Evolutionary conservation across 2,797 vertebrate genomes (phyloP), one percentile per base, ranked within the genome.

Genomic region (Sus cebifrons): DNA sequence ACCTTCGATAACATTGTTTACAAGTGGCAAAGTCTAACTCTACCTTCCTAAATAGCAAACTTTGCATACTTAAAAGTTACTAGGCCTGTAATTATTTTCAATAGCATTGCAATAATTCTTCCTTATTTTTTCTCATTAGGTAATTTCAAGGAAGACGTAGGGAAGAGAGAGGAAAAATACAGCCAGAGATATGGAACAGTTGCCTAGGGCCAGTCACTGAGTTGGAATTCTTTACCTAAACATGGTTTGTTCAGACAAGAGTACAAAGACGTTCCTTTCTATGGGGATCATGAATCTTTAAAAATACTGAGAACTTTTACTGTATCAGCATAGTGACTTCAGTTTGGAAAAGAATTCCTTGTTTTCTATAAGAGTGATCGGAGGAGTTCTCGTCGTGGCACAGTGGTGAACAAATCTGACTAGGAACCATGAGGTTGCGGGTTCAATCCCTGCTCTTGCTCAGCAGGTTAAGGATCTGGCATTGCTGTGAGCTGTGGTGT

Each of bases 181-280:
- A 17, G 18, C 13, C 29, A 81, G 56, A 77, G 13, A 25, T 79
- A 77, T 20, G 40, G 84, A 3, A 7, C 29, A n/a, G 15, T 25
- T 58, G 84, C 64, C 52, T 15, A 73, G 65, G 21, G 21, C 40
- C 13, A 25, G 21, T 89, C 60, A 52, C 15, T 32, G n/a, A 74
- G 60, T 2, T 75, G 23, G 60, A 85, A 89, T 92, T 94, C 21
- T 40, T 75, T 29, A 32, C 54, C 84, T 85, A 84, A 81, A 64
- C 23, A n/a, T 13, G 12, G 54, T 40, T 70, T 83, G 27, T 95
- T 86, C 52, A 36, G 20, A 49, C 23, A 56, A 71, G 62, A 92
- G 36, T 14, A 86, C 36, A 86, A 27, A 79, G 49, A 23, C 40
- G 64, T 25, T 40, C 20, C 15, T 85, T 94, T 54, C 25, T 58